phyloP scores from a whole-genome alignment of 2,113 vertebrate genomes.

The Glaucomys volans region DNA sequence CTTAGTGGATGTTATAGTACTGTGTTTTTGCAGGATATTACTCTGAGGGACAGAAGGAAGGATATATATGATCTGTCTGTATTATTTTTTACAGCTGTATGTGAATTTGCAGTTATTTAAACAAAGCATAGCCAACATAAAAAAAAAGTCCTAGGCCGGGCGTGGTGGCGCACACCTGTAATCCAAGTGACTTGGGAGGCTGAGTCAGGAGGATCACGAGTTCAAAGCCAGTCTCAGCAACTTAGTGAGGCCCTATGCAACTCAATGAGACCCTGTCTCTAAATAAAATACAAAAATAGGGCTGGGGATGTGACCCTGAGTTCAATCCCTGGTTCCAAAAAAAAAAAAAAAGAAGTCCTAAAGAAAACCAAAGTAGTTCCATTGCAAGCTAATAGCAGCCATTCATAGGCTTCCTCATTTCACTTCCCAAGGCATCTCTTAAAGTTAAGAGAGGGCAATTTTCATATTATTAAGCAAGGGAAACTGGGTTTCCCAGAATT shows the following conservation, averaged over 20 bases:
- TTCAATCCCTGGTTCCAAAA: no score
- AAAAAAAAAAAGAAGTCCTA: no score
- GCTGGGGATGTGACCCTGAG: no score
- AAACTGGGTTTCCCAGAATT: slow-evolving; percentile 23
- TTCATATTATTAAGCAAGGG: neutral
- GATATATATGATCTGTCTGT: neutral
- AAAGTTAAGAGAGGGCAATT: slow-evolving; percentile 21
- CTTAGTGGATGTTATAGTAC: neutral
- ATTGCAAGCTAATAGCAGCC: neutral
- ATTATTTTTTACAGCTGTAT: neutral
- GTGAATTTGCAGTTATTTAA: neutral
- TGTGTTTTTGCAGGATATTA: neutral
- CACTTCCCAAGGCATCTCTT: neutral
- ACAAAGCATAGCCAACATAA: neutral
- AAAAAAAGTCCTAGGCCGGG: no score
- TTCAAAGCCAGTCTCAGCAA: no score
- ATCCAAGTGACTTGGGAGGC: no score
- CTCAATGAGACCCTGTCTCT: no score
- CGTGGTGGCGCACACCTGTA: no score
- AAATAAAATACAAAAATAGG: no score
- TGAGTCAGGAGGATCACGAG: no score
- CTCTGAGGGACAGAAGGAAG: neutral
- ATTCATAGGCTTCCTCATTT: neutral
- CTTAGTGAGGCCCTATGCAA: no score
- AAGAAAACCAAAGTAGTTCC: neutral